phyloP scores from a whole-genome alignment of 2,113 vertebrate genomes.

The Catharus bicknelli region DNA sequence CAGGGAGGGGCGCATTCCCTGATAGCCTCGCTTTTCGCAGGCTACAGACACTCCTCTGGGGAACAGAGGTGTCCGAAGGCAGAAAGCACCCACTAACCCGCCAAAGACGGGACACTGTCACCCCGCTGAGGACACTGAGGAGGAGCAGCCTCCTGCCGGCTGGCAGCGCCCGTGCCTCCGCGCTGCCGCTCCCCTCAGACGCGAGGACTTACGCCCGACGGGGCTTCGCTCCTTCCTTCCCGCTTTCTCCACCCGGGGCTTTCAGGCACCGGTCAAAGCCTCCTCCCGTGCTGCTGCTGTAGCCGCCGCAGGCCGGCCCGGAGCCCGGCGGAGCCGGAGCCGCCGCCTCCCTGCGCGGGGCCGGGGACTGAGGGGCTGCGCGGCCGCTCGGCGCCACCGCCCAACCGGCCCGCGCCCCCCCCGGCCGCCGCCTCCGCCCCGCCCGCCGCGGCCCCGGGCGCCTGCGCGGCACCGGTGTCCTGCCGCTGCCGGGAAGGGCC shows the following conservation, averaged over 20 bases:
- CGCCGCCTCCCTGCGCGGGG: too few species aligned
- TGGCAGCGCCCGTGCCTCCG: background rate
- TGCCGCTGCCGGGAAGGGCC: too few species aligned
- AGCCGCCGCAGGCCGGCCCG: too few species aligned
- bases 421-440: too few species aligned
- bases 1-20: background rate
- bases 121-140: background rate
- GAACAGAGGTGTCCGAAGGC: background rate
- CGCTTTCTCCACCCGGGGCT: background rate
- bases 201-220: background rate
- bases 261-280: background rate
- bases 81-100: background rate
- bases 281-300: background rate
- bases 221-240: background rate
- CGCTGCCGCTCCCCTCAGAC: background rate
- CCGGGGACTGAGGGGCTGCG: too few species aligned
- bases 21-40: fast-evolving
- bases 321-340: background rate
- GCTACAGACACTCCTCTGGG: background rate
- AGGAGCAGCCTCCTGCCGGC: background rate
- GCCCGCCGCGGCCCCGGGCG: too few species aligned
- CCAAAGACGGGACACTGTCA: background rate
- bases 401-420: too few species aligned
- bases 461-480: too few species aligned
- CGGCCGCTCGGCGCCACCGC: too few species aligned